Evolutionary conservation across 2,113 vertebrate genomes (phyloP), one percentile per base, ranked within the genome.

Genomic region (Brienomyrus longianalis): DNA sequence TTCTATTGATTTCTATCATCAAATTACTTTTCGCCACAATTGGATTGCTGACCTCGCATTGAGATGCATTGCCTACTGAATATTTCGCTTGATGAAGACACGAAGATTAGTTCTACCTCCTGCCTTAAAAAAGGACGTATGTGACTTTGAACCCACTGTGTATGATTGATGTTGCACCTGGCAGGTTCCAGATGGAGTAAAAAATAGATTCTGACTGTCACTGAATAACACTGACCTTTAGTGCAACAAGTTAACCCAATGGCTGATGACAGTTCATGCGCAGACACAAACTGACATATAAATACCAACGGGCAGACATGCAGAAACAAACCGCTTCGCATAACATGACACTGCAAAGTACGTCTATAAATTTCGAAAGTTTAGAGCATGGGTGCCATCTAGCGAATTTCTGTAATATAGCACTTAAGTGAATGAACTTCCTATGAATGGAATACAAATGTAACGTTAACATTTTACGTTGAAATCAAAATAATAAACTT

Each of bases 321-420:
- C 62, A 83, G 83, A 66, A 59, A 8, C n/a, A 70, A 62, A 56
- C 35, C 39, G 35, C 31, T 23, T 7, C 31, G 47, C 56, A 45
- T 52, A 19, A 52, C 51, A 87, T 35, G 45, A 27, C 83, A 51
- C 48, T 86, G 83, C 27, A 54, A 54, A 31, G 51, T 50, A 35
- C 5, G 50, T 21, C 86, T 27, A 51, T 54, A 23, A 6, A 62
- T n/a, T 88, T 66, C 2, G 13, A 62, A 62, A 66, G 27, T 52
- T 86, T 86, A 86, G n/a, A 35, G 85, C 50, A 31, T 94, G 93
- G 80, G 7, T 86, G 52, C 89, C 89, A 87, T 74, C 59, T 93
- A 95, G 92, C 59, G 54, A 56, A 45, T 45, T 59, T 88, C 31
- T 62, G 7, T 43, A 39, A 43, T 9, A 88, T 45, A 66, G 11